Evolutionary conservation across 2,797 vertebrate species (phyloP).

Genomic region (Phylloscopus collybita): DNA sequence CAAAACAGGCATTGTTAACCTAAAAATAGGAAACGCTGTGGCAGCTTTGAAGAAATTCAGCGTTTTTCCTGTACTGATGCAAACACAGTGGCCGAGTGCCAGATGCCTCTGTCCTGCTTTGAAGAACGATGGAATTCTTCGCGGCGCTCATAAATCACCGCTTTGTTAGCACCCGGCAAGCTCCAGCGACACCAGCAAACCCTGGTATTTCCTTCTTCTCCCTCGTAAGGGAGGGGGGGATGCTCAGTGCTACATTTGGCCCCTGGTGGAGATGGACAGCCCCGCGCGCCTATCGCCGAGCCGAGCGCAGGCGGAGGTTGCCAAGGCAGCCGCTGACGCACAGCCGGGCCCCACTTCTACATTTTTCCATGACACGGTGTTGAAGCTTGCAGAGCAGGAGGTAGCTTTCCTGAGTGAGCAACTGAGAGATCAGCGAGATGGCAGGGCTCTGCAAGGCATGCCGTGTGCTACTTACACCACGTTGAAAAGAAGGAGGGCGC

Average conservation of each 20-base stretch:
- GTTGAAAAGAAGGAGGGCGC: rapidly evolving
- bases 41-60: conserved; percentile 36
- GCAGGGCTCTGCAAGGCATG: background rate
- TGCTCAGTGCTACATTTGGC: background rate
- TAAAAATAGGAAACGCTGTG: conserved; percentile 8
- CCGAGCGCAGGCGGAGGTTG: conserved; percentile 26
- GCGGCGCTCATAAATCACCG: background rate
- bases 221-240: background rate
- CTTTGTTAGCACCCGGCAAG: background rate
- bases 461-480: rapidly evolving
- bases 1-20: conserved; percentile 44
- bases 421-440: conserved; percentile 1
- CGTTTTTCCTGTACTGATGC: conserved; percentile 28
- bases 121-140: conserved; percentile 40
- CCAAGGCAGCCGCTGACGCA: conserved; percentile 51
- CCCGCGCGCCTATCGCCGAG: background rate
- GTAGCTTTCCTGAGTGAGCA: conserved; percentile 34
- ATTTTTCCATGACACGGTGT: conserved; percentile 69
- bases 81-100: background rate
- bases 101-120: conserved; percentile 18
- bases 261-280: background rate
- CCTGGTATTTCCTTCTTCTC: conserved; percentile 51
- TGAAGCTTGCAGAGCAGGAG: conserved; percentile 48
- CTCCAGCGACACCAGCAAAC: conserved; percentile 6
- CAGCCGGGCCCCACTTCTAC: conserved; percentile 48